Percentiles rank a stretch among this genome's conserved stretches.
Conservation (phyloP, 2,888 invertebrate genomes). For the Incurvaria masculella region DNA sequence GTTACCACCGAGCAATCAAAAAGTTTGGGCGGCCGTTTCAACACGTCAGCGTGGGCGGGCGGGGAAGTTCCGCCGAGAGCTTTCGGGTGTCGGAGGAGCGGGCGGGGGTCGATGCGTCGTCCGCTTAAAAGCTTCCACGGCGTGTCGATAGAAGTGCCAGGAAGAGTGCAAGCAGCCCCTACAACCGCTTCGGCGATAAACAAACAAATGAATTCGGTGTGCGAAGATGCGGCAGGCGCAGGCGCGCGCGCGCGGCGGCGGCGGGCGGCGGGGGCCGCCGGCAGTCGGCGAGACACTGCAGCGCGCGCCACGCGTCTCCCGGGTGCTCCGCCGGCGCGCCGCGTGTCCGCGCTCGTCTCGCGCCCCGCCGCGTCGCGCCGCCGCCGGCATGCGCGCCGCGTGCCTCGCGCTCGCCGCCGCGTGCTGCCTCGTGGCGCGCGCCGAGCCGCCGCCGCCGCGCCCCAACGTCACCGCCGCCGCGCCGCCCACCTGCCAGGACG, state of each 20-base stretch:
- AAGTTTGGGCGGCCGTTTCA: too few species aligned
- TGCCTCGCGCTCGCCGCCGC: constrained; percentile 45
- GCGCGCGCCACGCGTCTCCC: neutral
- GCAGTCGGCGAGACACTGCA: neutral
- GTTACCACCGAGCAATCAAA: too few species aligned
- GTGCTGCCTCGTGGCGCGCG: constrained; percentile 35
- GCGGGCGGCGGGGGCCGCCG: neutral
- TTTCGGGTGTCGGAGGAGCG: neutral
- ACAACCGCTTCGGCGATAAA: neutral
- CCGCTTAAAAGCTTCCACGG: neutral
- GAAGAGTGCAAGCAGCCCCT: too few species aligned
- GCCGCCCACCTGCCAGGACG: constrained; percentile 68
- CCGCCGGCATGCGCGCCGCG: constrained; percentile 49
- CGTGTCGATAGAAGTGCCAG: too few species aligned
- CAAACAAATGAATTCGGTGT: neutral
- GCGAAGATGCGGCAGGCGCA: neutral
- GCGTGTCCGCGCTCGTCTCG: constrained; percentile 24
- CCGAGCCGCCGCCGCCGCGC: constrained; percentile 28
- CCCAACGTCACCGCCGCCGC: constrained; percentile 22
- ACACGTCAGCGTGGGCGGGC: neutral
- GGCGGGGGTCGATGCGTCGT: neutral
- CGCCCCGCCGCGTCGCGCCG: constrained; percentile 24
- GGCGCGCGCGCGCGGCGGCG: neutral
- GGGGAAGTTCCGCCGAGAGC: neutral
- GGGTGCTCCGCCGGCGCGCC: constrained; percentile 16